Conservation (phyloP, 2,113 vertebrate genomes). For the Xiphorhynchus elegans region DNA sequence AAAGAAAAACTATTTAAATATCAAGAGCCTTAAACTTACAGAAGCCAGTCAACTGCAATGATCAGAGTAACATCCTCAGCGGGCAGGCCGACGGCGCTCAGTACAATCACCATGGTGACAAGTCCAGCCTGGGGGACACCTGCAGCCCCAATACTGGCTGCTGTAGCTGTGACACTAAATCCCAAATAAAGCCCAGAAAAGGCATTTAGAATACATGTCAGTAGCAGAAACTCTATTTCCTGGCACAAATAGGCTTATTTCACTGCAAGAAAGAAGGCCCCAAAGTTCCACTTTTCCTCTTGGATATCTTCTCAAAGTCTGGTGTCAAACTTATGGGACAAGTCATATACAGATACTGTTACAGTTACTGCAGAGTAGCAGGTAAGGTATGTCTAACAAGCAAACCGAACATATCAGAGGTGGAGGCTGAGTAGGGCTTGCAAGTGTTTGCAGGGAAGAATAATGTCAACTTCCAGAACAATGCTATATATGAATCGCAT, state of each 20-base stretch:
- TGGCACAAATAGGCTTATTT: not conserved
- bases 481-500: not conserved
- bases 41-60: conserved; percentile 96
- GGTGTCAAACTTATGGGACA: not conserved
- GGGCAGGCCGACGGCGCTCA: conserved; percentile 93
- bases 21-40: conserved; percentile 83
- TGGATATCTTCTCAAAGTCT: not conserved
- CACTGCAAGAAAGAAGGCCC: not conserved
- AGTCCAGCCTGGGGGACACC: conserved; percentile 95
- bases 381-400: not conserved
- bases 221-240: not conserved
- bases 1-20: not conserved
- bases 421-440: not conserved
- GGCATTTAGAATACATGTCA: not conserved
- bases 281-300: not conserved
- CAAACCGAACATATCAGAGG: not conserved
- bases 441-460: not conserved
- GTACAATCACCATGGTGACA: conserved; percentile 98
- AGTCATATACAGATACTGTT: not conserved
- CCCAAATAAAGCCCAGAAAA: conserved; percentile 29
- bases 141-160: conserved; percentile 95
- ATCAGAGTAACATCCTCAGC: conserved; percentile 94
- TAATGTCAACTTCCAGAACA: not conserved
- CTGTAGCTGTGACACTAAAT: conserved; percentile 91
- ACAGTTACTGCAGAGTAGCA: not conserved